phyloP scores from a whole-genome alignment of 2,797 vertebrate genomes.

The Anas georgica region DNA sequence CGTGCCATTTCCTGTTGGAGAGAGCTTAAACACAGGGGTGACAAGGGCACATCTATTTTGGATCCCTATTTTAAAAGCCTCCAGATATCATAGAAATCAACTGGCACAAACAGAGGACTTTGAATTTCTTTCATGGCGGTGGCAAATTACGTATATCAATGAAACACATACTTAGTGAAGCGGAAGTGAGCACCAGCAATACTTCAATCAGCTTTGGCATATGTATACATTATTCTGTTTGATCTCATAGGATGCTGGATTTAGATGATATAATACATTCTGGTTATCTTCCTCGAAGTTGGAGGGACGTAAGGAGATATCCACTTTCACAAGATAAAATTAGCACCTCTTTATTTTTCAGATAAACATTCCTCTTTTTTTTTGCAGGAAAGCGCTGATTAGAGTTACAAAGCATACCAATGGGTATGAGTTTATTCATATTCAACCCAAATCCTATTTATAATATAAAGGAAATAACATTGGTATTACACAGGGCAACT shows the following conservation, averaged over 20 bases:
- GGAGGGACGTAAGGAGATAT: slow-evolving; percentile 72
- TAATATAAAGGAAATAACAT: slow-evolving; percentile 78
- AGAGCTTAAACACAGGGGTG: slow-evolving; percentile 72
- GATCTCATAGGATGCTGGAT: slow-evolving; percentile 80
- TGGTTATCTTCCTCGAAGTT: slow-evolving; percentile 77
- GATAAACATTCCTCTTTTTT: slow-evolving; percentile 68
- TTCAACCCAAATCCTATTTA: slow-evolving; percentile 76
- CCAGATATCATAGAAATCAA: slow-evolving; percentile 71
- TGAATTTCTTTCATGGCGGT: slow-evolving; percentile 67
- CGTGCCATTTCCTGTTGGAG: slow-evolving; percentile 81
- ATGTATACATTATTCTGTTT: slow-evolving; percentile 81
- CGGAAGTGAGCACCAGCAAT: slow-evolving; percentile 79
- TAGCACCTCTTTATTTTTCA: slow-evolving; percentile 77
- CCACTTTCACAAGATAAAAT: slow-evolving; percentile 82
- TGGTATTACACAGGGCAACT: slow-evolving; percentile 59
- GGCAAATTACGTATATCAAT: slow-evolving; percentile 76
- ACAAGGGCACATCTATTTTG: slow-evolving; percentile 79
- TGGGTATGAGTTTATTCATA: slow-evolving; percentile 70
- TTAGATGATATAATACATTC: slow-evolving; percentile 77
- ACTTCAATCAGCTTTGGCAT: slow-evolving; percentile 82
- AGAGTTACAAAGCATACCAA: slow-evolving; percentile 75
- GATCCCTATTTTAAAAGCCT: slow-evolving; percentile 74
- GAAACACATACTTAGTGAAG: slow-evolving; percentile 66
- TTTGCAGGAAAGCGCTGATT: slow-evolving; percentile 76
- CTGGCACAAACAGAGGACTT: slow-evolving; percentile 74